A percentile compares a stretch with the other conserved stretches of the same genome.
Evolutionary conservation across 1,140 invertebrate genomes (phyloP).

Genomic region (Panagrolaimus sp.): DNA sequence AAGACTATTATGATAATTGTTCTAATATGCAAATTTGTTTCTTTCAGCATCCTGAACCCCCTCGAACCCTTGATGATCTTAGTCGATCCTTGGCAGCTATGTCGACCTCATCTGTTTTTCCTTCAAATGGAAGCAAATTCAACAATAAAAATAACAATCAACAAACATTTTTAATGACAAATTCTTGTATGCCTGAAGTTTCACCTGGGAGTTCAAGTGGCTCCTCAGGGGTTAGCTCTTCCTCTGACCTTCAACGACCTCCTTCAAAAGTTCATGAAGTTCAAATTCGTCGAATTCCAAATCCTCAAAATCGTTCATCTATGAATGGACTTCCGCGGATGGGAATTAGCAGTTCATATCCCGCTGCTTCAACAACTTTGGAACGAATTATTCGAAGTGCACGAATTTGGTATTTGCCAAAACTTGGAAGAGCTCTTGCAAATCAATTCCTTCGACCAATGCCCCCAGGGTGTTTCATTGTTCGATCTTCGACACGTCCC

Average conservation of each 20-base stretch:
- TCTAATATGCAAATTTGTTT: too few species aligned
- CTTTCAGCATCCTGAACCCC: background rate
- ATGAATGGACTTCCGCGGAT: background rate
- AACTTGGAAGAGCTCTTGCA: slow-evolving; percentile 82
- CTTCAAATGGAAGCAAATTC: background rate
- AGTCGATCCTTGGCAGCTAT: background rate
- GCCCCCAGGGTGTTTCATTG: slow-evolving; percentile 83
- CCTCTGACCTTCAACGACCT: background rate
- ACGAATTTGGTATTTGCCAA: slow-evolving; percentile 88
- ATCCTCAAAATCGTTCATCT: background rate
- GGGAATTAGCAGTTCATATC: slow-evolving; percentile 3
- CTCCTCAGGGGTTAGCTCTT: background rate
- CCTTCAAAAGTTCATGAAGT: background rate
- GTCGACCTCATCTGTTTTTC: background rate
- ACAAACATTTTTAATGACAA: background rate
- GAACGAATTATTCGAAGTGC: slow-evolving; percentile 82
- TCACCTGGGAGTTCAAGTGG: background rate
- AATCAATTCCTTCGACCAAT: slow-evolving; percentile 86
- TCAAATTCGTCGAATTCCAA: background rate
- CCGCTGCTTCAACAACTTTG: slow-evolving; percentile 62
- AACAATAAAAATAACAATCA: background rate
- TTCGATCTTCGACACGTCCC: slow-evolving; percentile 82
- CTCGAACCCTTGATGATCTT: background rate
- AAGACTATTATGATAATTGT: too few species aligned
- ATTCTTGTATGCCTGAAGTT: background rate